Evolutionary conservation across 2,888 invertebrate species (phyloP), one percentile per base, ranked within the genome.

Genomic region (Eupithecia pulchellata): DNA sequence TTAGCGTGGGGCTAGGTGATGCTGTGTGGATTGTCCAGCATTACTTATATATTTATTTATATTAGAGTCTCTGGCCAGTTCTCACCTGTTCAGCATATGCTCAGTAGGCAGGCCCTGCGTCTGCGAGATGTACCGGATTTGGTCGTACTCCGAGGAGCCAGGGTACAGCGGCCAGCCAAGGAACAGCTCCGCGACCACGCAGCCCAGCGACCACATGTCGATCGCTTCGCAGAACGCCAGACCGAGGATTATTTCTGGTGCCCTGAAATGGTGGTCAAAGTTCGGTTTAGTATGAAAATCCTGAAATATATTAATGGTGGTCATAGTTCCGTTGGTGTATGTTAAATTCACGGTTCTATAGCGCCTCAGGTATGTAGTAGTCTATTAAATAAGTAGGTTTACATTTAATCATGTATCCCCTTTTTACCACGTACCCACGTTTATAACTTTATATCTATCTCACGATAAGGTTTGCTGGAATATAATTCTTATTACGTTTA

Each of bases 161-260:
- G 99, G 99, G 94, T 99, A 99, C 47, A 99, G 95, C 20, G 99
- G 99, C 99, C 99, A 99, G 77, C 99, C 99, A 60, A 99, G 96
- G 94, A 99, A 99, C 79, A 99, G 95, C 90, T 99, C 99, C 3
- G 99, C 99, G 62, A 99, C 99, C 76, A 99, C 99, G 93, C 99
- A 99, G 71, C 99, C 99, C 79, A 99, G 95, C 8, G 99, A 99
- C 99, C 99, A 99, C 99, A 99, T 99, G 93, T 99, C 99, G 84
- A 99, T 99, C 17, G 99, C 99, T 92, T 99, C 99, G 95, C 99
- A 99, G 95, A 99, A 99, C 75, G 99, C 99, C 82, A 99, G 95
- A 29, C 99, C 99, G 84, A 99, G 95, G 86, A 99, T 99, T 85
- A 99, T 99, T 94, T 99, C 99, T 2, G 99, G 99, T 42, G 99